Evolutionary conservation across 2,113 vertebrate species (phyloP), one percentile per base, ranked within the genome.

Genomic region (Caranx melampygus): DNA sequence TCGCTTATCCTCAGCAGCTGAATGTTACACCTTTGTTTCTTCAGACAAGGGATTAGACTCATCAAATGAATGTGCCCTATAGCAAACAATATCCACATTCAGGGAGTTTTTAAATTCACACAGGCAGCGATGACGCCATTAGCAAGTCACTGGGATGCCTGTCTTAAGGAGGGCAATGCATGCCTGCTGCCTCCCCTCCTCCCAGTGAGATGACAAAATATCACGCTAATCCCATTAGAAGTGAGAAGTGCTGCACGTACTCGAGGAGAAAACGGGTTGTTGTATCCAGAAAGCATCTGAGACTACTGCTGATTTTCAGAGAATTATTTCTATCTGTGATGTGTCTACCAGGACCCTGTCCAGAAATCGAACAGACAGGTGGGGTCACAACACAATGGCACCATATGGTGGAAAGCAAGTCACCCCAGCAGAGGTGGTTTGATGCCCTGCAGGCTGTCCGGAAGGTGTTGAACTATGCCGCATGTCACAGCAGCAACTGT

Each of bases 21-120:
- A 65, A 31, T 70, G 72, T 87, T 87, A 55, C 83, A 91, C 87
- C 89, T 91, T 91, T 89, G 83, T 87, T 87, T 88, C 72, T 54
- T 78, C n/a, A 82, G 90, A 90, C 86, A 68, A 72, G 74, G 87
- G 84, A 88, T 90, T 87, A 88, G 57, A 82, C 67, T 67, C 79
- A 59, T 92, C 86, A 87, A 74, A 86, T 51, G 18, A 49, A 74
- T 75, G 74, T 59, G 76, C 71, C 78, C 78, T 0, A 76, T 57
- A 57, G 84, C 81, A 84, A 73, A 89, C 87, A 82, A 85, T 82
- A 44, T 69, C 64, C 66, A 73, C 89, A 82, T 82, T 76, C 61
- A 65, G 67, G 74, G 82, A 87, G 51, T 64, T 82, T 75, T 65
- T 65, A 16, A 44, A 87, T 71, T 72, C 63, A 75, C 82, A 83